Evolutionary conservation across 1,140 invertebrate species (phyloP).

Genomic region (Bombus ignitus): DNA sequence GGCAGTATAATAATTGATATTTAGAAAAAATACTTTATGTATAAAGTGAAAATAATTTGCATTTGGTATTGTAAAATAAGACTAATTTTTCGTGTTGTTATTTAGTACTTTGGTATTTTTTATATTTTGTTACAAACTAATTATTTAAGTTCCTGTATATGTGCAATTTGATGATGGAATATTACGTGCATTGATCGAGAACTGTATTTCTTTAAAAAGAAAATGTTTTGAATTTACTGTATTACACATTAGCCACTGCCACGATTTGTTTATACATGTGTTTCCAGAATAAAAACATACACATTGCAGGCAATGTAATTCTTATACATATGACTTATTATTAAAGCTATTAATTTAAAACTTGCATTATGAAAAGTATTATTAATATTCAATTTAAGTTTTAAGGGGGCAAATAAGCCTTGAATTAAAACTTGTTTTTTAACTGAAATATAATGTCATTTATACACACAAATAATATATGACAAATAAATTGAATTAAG

Average conservation of each 20-base stretch:
- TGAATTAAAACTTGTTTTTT: slow-evolving; percentile 25
- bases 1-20: slow-evolving; percentile 18
- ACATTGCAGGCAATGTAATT: slow-evolving; percentile 31
- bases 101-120: slow-evolving; percentile 40
- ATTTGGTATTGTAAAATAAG: slow-evolving; percentile 58
- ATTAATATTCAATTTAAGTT: slow-evolving; percentile 16
- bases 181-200: not conserved
- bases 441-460: not conserved
- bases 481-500: not conserved
- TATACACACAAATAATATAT: not conserved
- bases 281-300: slow-evolving; percentile 35
- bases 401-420: slow-evolving; percentile 34
- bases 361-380: not conserved
- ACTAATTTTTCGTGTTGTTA: slow-evolving; percentile 1
- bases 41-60: slow-evolving; percentile 26
- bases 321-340: slow-evolving; percentile 27
- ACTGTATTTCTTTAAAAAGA: slow-evolving; percentile 32
- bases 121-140: slow-evolving; percentile 33
- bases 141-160: slow-evolving; percentile 30
- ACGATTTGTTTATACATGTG: slow-evolving; percentile 19
- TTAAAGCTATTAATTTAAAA: slow-evolving; percentile 24
- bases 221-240: slow-evolving; percentile 23
- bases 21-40: slow-evolving; percentile 40
- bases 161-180: slow-evolving; percentile 33
- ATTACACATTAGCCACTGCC: slow-evolving; percentile 29